A percentile compares a stretch with the other conserved stretches of the same genome.
Evolutionary conservation across 1,140 invertebrate genomes (phyloP).

Genomic region (Paraescarpia echinospica): DNA sequence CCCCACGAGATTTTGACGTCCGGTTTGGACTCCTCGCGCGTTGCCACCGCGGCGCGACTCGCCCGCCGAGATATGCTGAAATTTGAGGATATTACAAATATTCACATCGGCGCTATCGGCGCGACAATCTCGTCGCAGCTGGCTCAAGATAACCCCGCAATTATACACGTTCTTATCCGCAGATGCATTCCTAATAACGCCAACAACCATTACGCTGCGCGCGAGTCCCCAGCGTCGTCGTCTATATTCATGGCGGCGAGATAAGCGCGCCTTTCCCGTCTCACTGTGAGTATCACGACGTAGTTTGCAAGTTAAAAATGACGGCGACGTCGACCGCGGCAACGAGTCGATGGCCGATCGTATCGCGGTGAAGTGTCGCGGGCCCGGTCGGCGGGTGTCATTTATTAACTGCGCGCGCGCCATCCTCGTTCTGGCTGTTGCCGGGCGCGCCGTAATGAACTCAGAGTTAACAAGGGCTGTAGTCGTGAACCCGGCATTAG

Average conservation of each 20-base stretch:
- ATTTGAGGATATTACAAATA: slow-evolving; percentile 2
- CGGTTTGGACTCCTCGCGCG: neutral
- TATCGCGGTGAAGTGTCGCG: neutral
- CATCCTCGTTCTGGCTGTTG: neutral
- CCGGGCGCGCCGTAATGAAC: neutral
- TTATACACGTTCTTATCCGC: slow-evolving; percentile 5
- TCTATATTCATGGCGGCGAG: neutral
- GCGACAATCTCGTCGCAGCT: neutral
- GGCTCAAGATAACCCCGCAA: neutral
- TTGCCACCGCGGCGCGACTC: neutral
- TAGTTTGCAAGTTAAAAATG: slow-evolving; percentile 6
- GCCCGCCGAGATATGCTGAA: neutral
- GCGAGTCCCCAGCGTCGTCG: neutral
- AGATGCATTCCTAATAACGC: neutral
- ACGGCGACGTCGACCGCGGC: neutral
- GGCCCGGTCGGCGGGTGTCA: neutral
- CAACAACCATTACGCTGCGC: neutral
- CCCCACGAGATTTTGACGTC: neutral
- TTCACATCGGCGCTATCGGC: slow-evolving; percentile 3
- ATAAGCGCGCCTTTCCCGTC: neutral
- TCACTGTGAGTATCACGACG: neutral
- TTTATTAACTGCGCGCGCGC: slow-evolving; percentile 3
- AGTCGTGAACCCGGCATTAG: neutral
- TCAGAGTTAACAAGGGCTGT: neutral
- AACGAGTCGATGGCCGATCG: neutral